These are phyloP conservation scores for Hoplodrina blanda DNA, from an alignment of 2,888 invertebrate genomes.

Conservation along the genomic window DNA sequence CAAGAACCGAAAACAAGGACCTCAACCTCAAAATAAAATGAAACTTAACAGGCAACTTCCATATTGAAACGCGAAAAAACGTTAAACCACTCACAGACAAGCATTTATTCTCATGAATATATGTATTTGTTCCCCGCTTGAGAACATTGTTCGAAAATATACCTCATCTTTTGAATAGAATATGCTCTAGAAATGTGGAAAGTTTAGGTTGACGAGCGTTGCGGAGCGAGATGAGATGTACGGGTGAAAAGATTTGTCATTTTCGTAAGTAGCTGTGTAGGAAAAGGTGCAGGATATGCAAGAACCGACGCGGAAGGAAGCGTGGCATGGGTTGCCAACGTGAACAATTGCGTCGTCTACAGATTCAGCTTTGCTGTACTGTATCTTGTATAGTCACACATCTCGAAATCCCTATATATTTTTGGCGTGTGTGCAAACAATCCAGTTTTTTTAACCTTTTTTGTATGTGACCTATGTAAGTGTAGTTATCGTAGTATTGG, in stretches of 20 bases:
- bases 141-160: constrained; percentile 36
- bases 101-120: constrained; percentile 48
- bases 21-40: constrained; percentile 16
- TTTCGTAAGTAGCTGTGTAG: not conserved
- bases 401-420: not conserved
- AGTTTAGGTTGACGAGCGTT: not conserved
- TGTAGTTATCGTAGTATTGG: no score
- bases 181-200: constrained; percentile 26
- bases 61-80: constrained; percentile 28
- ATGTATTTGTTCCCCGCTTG: constrained; percentile 38
- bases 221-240: not conserved
- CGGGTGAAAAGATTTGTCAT: constrained; percentile 1
- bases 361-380: not conserved
- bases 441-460: no score
- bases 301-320: constrained; percentile 14
- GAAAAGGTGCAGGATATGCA: constrained; percentile 13
- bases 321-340: not conserved
- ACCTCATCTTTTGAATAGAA: constrained; percentile 40
- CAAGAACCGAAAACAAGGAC: not conserved
- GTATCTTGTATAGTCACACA: not conserved
- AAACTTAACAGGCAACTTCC: constrained; percentile 21
- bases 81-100: constrained; percentile 21
- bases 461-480: no score
- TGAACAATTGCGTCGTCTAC: not conserved
- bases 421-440: not conserved